A percentile compares a stretch with the other conserved stretches of the same genome.
These are phyloP conservation scores for Phytoseiulus persimilis DNA, from an alignment of 2,888 invertebrate genomes.

Conservation along the genomic window DNA sequence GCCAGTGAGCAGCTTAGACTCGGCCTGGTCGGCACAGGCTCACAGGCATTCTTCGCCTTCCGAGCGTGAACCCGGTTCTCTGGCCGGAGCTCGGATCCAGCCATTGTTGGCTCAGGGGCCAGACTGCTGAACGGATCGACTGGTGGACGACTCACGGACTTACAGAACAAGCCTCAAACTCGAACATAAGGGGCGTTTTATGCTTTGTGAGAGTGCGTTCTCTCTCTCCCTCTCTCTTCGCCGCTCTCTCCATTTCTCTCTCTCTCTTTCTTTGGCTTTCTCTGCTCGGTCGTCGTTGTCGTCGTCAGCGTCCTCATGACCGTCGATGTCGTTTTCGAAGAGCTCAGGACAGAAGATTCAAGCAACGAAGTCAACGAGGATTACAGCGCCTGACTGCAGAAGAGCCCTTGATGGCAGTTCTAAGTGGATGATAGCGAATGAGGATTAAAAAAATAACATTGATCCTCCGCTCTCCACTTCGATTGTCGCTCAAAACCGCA, in stretches of 20 bases:
- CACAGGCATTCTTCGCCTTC: neutral
- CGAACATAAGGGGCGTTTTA: slow-evolving; percentile 5
- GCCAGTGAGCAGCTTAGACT: neutral
- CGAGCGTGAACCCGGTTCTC: slow-evolving; percentile 5
- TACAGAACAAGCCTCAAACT: slow-evolving; percentile 5
- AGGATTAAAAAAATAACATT: neutral
- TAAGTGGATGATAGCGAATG: slow-evolving; percentile 5
- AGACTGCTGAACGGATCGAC: slow-evolving; percentile 5
- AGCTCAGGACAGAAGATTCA: neutral
- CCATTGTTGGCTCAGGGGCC: neutral
- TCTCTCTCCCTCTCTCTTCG: neutral
- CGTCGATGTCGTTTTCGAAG: neutral
- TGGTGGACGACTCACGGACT: neutral
- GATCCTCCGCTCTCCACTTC: neutral
- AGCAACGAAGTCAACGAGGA: neutral
- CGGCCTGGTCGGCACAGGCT: neutral
- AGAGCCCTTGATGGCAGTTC: neutral
- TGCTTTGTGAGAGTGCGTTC: neutral
- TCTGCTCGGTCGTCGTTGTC: neutral
- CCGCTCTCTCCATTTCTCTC: neutral
- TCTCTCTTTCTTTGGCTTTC: neutral
- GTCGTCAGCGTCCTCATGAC: neutral
- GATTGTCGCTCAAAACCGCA: neutral
- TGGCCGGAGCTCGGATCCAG: neutral
- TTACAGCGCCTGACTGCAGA: slow-evolving; percentile 5